These are phyloP conservation scores for Misgurnus anguillicaudatus DNA, from an alignment of 2,113 vertebrate genomes.

Conservation along the genomic window DNA sequence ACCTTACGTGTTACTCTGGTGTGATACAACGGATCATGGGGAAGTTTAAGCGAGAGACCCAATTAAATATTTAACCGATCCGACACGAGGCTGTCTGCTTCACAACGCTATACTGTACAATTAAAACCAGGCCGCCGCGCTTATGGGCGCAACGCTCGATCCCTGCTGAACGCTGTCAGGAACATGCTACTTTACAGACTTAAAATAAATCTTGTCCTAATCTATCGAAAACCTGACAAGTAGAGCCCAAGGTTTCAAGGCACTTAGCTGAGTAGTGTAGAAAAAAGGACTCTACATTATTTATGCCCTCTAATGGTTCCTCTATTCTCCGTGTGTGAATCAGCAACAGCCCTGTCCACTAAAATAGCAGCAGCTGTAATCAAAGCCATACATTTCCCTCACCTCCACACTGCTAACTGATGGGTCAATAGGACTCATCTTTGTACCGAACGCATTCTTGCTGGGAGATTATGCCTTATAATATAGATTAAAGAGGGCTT, in stretches of 20 bases:
- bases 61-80: slow-evolving; percentile 76
- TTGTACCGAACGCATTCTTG: slow-evolving; percentile 87
- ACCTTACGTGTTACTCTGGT: slow-evolving; percentile 38
- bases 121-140: slow-evolving; percentile 90
- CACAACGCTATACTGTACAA: slow-evolving; percentile 78
- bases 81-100: slow-evolving; percentile 79
- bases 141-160: slow-evolving; percentile 84
- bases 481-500: slow-evolving; percentile 71
- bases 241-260: slow-evolving; percentile 94
- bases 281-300: slow-evolving; percentile 92
- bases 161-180: slow-evolving; percentile 88
- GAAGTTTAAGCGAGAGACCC: slow-evolving; percentile 67
- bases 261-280: slow-evolving; percentile 97
- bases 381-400: slow-evolving; percentile 91
- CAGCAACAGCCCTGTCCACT: slow-evolving; percentile 90
- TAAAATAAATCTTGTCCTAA: slow-evolving; percentile 99
- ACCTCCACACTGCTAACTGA: slow-evolving; percentile 83
- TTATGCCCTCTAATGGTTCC: slow-evolving; percentile 98
- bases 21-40: slow-evolving; percentile 60
- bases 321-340: slow-evolving; percentile 86
- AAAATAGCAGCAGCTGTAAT: slow-evolving; percentile 92
- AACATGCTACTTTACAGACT: slow-evolving; percentile 91
- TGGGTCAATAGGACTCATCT: slow-evolving; percentile 94
- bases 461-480: slow-evolving; percentile 78
- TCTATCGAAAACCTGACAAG: slow-evolving; percentile 98